phyloP scores from a whole-genome alignment of 2,797 vertebrate genomes.

The Pteropus rufus region DNA sequence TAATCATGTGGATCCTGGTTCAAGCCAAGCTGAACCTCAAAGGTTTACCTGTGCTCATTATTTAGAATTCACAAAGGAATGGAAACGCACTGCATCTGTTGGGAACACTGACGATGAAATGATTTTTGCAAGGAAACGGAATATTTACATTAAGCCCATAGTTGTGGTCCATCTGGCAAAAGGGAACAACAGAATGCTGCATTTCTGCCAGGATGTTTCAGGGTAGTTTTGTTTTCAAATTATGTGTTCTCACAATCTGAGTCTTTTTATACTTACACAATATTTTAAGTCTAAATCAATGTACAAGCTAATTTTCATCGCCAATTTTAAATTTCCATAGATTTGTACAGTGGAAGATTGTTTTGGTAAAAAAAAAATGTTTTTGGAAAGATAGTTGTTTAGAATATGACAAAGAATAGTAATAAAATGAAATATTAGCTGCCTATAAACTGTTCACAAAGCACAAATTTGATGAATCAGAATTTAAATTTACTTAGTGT shows the following conservation, averaged over 20 bases:
- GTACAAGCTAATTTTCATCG: constrained; percentile 1
- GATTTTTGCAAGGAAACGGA: constrained; percentile 32
- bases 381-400: background rate
- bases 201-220: background rate
- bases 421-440: background rate
- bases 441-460: background rate
- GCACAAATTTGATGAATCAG: background rate
- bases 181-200: background rate
- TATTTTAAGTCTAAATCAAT: constrained; percentile 6
- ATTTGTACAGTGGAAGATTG: background rate
- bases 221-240: constrained; percentile 35
- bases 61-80: constrained; percentile 61
- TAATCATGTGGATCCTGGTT: constrained; percentile 72
- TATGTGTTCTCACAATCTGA: background rate
- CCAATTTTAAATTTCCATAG: background rate
- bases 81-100: constrained; percentile 44
- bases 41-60: constrained; percentile 75
- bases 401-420: background rate
- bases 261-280: background rate
- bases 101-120: constrained; percentile 12
- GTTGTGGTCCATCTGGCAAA: constrained; percentile 37
- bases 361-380: background rate
- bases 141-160: constrained; percentile 42
- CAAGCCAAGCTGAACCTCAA: constrained; percentile 75
- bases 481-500: background rate